A percentile compares a stretch with the other conserved stretches of the same genome.
Conservation (phyloP, 2,888 invertebrate species). For the Celastrina argiolus region DNA sequence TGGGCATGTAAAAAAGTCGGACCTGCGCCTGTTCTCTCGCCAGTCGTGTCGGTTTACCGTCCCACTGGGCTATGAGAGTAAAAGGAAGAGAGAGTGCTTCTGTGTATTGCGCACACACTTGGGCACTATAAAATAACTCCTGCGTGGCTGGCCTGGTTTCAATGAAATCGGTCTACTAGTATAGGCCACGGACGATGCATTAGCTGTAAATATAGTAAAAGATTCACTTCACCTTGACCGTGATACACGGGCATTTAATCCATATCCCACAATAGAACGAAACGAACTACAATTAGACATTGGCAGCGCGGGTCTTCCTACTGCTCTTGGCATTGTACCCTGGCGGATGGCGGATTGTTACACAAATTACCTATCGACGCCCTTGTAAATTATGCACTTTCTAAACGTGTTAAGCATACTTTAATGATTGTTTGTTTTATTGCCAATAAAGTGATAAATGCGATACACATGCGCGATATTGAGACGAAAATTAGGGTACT, state of each 20-base stretch:
- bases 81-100: no score
- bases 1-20: no score
- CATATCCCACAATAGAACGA: slow-evolving; percentile 22
- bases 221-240: slow-evolving; percentile 1
- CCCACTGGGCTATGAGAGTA: no score
- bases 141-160: no score
- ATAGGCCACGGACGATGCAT: no score
- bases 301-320: slow-evolving; percentile 16
- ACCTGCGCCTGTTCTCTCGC: no score
- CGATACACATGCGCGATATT: no score
- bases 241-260: background rate
- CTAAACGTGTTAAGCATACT: background rate
- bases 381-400: slow-evolving; percentile 10
- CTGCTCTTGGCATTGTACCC: slow-evolving; percentile 22
- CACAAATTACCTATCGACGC: slow-evolving; percentile 5
- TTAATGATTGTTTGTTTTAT: background rate
- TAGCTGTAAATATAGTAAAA: background rate
- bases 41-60: no score
- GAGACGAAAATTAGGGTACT: no score
- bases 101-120: no score
- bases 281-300: slow-evolving; percentile 22
- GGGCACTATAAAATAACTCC: no score
- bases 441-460: background rate
- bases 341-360: slow-evolving; percentile 2
- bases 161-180: no score